phyloP scores from a whole-genome alignment of 1,140 invertebrate genomes.

The Spodoptera frugiperda region DNA sequence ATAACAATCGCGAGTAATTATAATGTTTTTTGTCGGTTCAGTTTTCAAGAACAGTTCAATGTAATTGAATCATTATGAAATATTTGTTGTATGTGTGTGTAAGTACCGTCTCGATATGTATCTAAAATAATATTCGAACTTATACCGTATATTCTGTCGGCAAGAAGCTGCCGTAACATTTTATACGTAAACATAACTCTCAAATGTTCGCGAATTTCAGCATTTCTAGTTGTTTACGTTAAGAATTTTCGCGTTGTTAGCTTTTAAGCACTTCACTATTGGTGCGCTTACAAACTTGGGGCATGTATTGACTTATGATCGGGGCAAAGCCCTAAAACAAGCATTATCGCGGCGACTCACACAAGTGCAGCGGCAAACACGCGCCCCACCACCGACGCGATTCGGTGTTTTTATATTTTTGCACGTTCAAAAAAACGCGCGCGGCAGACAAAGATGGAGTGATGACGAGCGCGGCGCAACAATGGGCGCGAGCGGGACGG shows the following conservation, averaged over 20 bases:
- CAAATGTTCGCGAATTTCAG: constrained; percentile 6
- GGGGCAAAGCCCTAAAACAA: constrained; percentile 82
- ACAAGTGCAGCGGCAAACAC: constrained; percentile 68
- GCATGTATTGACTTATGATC: constrained; percentile 82
- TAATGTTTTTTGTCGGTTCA: background rate
- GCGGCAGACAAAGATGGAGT: constrained; percentile 84
- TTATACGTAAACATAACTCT: constrained; percentile 20
- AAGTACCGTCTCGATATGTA: background rate
- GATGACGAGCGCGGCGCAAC: constrained; percentile 79
- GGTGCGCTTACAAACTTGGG: constrained; percentile 41
- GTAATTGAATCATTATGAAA: constrained; percentile 3
- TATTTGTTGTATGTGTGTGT: background rate
- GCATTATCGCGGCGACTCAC: constrained; percentile 76
- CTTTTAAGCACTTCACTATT: constrained; percentile 38
- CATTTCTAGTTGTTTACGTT: constrained; percentile 39
- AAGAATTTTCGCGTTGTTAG: constrained; percentile 27
- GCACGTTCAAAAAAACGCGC: constrained; percentile 83
- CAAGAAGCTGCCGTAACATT: background rate
- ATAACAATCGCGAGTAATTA: constrained; percentile 24
- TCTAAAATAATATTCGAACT: background rate
- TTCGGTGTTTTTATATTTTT: constrained; percentile 85
- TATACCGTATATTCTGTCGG: background rate
- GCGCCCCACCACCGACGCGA: constrained; percentile 70
- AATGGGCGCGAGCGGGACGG: constrained; percentile 81
- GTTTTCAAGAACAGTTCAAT: background rate